These are phyloP conservation scores for Acronicta alni DNA, from an alignment of 2,888 invertebrate genomes.

Conservation along the genomic window DNA sequence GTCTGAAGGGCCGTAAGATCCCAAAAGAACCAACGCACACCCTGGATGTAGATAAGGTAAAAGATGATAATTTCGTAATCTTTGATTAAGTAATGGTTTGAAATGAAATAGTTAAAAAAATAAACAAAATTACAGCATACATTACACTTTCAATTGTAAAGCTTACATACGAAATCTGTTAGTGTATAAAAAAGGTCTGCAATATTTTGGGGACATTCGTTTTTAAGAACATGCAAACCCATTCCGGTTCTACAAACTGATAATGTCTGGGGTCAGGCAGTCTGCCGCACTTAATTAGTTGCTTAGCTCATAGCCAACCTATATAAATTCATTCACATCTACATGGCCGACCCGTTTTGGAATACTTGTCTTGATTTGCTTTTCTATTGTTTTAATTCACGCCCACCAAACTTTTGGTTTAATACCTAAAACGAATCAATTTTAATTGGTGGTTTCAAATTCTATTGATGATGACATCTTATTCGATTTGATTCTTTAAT, in stretches of 20 bases:
- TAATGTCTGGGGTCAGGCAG: conserved; percentile 59
- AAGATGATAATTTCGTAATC: no score
- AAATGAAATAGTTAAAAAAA: no score
- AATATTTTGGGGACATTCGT: conserved; percentile 25
- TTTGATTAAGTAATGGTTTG: no score
- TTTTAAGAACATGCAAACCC: conserved; percentile 19
- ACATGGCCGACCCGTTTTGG: conserved; percentile 43
- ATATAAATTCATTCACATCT: conserved; percentile 36
- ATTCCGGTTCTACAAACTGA: conserved; percentile 25
- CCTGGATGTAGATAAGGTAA: no score
- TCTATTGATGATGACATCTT: conserved; percentile 40
- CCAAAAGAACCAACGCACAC: no score
- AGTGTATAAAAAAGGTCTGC: no score
- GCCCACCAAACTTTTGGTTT: conserved; percentile 49
- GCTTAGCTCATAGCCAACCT: conserved; percentile 50
- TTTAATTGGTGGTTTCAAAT: conserved; percentile 52
- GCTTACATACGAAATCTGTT: no score
- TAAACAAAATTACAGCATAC: no score
- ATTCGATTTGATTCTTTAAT: conserved; percentile 15
- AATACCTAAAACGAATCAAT: conserved; percentile 51
- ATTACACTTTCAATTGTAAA: no score
- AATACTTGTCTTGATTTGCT: conserved; percentile 40
- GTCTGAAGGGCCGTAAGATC: no score
- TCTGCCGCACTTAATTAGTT: conserved; percentile 52
- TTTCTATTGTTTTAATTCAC: conserved; percentile 57